These are phyloP conservation scores for Mormyrops boulengeri DNA, from an alignment of 2,797 vertebrate genomes.

Conservation along the genomic window DNA sequence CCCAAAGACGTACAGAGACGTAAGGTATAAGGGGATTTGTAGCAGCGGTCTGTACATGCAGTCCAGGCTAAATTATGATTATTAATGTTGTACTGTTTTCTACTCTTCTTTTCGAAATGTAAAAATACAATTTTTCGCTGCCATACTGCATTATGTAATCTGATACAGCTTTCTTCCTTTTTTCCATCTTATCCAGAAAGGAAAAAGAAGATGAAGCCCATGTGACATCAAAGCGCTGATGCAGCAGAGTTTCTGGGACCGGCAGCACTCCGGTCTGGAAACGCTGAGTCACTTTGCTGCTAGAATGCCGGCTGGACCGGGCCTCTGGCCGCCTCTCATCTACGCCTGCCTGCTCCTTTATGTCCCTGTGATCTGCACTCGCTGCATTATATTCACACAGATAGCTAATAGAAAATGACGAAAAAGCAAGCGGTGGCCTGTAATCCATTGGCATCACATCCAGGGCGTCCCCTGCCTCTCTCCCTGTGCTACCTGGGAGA, in stretches of 20 bases:
- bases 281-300: constrained; percentile 1
- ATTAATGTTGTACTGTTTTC: background rate
- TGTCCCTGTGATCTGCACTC: background rate
- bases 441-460: background rate
- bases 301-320: background rate
- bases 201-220: background rate
- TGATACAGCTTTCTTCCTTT: constrained; percentile 40
- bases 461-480: background rate
- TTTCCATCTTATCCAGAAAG: constrained; percentile 26
- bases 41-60: background rate
- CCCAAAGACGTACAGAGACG: background rate
- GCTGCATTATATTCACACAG: background rate
- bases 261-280: background rate
- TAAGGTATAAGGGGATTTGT: background rate
- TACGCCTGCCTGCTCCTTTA: background rate
- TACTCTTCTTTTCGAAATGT: background rate
- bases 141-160: constrained; percentile 41
- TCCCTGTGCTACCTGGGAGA: background rate
- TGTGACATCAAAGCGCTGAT: constrained; percentile 4
- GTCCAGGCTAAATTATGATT: background rate
- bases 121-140: background rate
- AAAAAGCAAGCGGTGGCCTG: background rate
- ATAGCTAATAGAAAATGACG: background rate
- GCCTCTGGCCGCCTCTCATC: background rate
- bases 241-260: background rate